Conservation (phyloP, 1,140 invertebrate species). For the Orussus abietinus region DNA sequence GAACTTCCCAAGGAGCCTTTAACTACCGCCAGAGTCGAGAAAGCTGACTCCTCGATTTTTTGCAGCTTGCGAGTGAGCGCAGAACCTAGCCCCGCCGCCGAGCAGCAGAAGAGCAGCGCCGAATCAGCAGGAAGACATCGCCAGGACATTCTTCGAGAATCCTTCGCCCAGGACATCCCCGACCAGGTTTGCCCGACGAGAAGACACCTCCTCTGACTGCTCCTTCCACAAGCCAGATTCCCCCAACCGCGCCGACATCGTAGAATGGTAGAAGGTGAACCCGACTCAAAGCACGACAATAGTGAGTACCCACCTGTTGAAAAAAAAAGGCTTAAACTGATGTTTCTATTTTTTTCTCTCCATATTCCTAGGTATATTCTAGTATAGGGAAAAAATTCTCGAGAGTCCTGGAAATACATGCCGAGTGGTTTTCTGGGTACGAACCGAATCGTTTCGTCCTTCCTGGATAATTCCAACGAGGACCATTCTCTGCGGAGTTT, state of each 20-base stretch:
- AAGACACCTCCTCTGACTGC: slow-evolving; percentile 34
- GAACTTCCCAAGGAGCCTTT: too few relatives aligned
- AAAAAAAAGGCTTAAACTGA: too few relatives aligned
- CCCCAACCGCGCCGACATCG: slow-evolving; percentile 51
- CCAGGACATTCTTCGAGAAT: slow-evolving; percentile 20
- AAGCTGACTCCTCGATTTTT: slow-evolving; percentile 11
- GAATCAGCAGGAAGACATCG: slow-evolving; percentile 46
- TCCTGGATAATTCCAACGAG: too few relatives aligned
- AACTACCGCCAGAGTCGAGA: too few relatives aligned
- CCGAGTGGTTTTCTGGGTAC: too few relatives aligned
- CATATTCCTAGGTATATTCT: too few relatives aligned
- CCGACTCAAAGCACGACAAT: slow-evolving; percentile 67
- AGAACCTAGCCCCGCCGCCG: slow-evolving; percentile 48
- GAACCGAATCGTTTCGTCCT: too few relatives aligned
- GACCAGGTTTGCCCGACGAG: slow-evolving; percentile 22
- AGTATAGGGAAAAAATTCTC: too few relatives aligned
- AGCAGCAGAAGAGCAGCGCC: slow-evolving; percentile 51
- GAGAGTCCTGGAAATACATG: too few relatives aligned
- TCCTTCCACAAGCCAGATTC: slow-evolving; percentile 39
- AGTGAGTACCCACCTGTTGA: slow-evolving; percentile 63
- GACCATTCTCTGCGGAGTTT: too few relatives aligned
- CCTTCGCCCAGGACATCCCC: slow-evolving; percentile 12
- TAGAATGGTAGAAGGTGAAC: slow-evolving; percentile 79
- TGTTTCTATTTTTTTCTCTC: too few relatives aligned
- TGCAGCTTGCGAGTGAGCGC: slow-evolving; percentile 49